Percentiles rank a stretch among this genome's conserved stretches.
These are phyloP conservation scores for Martes flavigula DNA, from an alignment of 2,797 vertebrate species.

Conservation along the genomic window DNA sequence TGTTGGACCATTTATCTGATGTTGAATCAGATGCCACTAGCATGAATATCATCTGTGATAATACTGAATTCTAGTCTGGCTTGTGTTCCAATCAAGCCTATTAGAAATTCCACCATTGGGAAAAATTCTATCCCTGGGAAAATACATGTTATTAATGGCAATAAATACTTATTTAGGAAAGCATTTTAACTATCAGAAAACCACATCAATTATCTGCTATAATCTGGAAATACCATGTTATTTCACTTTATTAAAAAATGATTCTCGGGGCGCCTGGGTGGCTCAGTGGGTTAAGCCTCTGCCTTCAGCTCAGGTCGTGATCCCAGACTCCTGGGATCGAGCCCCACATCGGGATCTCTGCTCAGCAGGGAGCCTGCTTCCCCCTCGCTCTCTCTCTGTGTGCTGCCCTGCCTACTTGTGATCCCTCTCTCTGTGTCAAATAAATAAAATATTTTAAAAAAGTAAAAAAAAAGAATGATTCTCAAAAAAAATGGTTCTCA, in stretches of 20 bases:
- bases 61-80: neutral
- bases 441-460: no score
- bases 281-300: no score
- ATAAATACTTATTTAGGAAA: neutral
- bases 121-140: neutral
- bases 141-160: neutral
- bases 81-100: neutral
- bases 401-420: no score
- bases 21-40: neutral
- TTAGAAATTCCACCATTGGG: neutral
- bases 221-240: neutral
- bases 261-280: no score
- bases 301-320: no score
- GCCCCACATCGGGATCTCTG: no score
- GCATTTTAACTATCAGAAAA: neutral
- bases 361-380: no score
- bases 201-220: neutral
- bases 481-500: constrained; percentile 27
- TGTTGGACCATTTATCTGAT: neutral
- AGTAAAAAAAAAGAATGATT: constrained; percentile 37
- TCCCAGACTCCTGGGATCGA: no score
- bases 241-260: neutral
- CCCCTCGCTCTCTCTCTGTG: no score
- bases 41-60: neutral
- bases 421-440: no score